Base-by-base conservation (phyloP, 2,888 invertebrate genomes). In the Hydroisotoma schaefferi region DNA sequence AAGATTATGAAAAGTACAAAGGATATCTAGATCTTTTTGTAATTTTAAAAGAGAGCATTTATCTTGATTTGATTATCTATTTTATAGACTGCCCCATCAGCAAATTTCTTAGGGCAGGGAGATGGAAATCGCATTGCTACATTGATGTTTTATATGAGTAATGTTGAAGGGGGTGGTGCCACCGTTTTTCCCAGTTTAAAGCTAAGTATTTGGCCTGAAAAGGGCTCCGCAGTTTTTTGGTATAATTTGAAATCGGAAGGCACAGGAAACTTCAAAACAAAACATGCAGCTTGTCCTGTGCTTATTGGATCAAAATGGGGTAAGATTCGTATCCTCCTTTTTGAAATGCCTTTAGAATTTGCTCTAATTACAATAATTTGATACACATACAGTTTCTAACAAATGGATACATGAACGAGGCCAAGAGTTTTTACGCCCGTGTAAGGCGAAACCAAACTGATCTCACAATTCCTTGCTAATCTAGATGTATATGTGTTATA, bases 61-160 rank as follows among this genome's bases (percentile, higher is more conserved):
- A 33, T 6, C 33, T 33, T n/a, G n/a, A 33, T 33, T 33, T 6
- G 33, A 33, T 15, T 15, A 6, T 33, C 33, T 33, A 33, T 6
- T 10, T 15, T 33, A 33, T 23, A 57, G 59, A 37, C 48, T 2
- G 51, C 52, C 4, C 55, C 60, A 37, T 22, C 27, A 1, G 53
- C 37, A 1, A 52, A 33, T 18, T 61, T 52, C 26, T 20, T 58
- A 29, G 23, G 47, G 1, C 22, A 38, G n/a, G 38, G 47, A 23
- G 87, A 88, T 44, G 97, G 98, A 49, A 99, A 99, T 79, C 84
- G 98, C 74, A 97, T 99, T 73, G 97, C 98, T 18, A 99, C 98
- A 0, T 55, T 64, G 61, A 59, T 68, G 33, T 75, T 76, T 15
- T 75, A 95, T 94, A 94, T 98, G 93, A 91, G 90, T 67, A 93